Percentiles rank a stretch among this genome's conserved stretches.
phyloP scores from a whole-genome alignment of 2,888 invertebrate species.

The Stictocephala bisonia region DNA sequence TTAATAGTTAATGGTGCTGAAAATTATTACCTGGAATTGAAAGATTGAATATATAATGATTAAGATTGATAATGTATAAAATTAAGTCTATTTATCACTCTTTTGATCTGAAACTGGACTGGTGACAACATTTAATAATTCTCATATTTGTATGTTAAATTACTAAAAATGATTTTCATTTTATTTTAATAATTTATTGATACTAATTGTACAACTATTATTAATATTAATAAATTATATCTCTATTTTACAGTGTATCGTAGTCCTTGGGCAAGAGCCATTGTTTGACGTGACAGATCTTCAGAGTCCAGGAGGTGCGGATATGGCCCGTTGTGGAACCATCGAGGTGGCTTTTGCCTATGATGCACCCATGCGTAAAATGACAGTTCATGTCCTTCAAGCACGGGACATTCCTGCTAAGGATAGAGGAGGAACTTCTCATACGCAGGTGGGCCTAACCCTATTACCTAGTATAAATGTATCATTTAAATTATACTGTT shows the following conservation, averaged over 20 bases:
- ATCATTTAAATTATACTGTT: too few relatives aligned
- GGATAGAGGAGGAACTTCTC: conserved; percentile 75
- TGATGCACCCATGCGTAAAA: conserved; percentile 90
- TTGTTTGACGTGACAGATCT: conserved; percentile 64
- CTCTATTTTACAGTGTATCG: conserved; percentile 66
- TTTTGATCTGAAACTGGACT: too few relatives aligned
- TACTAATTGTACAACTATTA: background rate
- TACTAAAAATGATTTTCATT: too few relatives aligned
- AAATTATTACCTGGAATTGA: too few relatives aligned
- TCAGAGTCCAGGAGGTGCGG: conserved; percentile 52
- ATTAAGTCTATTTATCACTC: too few relatives aligned
- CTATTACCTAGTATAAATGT: too few relatives aligned
- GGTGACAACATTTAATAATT: too few relatives aligned
- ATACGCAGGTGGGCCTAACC: conserved; percentile 77
- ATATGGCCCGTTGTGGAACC: conserved; percentile 75
- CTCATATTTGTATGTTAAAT: too few relatives aligned
- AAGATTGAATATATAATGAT: too few relatives aligned
- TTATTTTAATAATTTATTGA: too few relatives aligned
- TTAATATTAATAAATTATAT: background rate
- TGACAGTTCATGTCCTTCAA: conserved; percentile 92
- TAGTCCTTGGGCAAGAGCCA: conserved; percentile 66
- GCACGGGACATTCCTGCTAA: conserved; percentile 83
- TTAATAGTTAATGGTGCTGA: too few relatives aligned
- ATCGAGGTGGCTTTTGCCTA: conserved; percentile 90
- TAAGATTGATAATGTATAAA: too few relatives aligned